A percentile compares a stretch with the other conserved stretches of the same genome.
Evolutionary conservation across 2,797 vertebrate genomes (phyloP).

Genomic region (Naso thynnoides): DNA sequence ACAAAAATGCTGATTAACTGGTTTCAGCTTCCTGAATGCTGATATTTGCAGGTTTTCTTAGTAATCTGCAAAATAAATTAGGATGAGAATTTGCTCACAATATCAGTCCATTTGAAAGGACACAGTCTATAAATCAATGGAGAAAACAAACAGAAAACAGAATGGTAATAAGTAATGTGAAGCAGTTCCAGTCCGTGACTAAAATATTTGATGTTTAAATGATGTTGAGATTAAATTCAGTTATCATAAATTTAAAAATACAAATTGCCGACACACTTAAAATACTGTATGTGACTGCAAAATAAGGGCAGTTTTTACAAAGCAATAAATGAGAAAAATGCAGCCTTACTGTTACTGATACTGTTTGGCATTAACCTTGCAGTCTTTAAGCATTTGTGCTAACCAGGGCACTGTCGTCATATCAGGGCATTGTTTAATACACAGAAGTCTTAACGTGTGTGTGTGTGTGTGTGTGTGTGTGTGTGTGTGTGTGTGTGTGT

Average conservation of each 20-base stretch:
- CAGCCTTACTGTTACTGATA: too few relatives aligned
- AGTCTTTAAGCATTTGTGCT: neutral
- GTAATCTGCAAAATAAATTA: neutral
- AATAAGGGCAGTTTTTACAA: neutral
- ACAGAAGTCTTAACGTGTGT: constrained; percentile 7
- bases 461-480: constrained; percentile 13
- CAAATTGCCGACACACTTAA: neutral
- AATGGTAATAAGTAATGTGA: too few relatives aligned
- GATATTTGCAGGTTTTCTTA: neutral
- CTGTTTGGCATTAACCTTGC: too few relatives aligned
- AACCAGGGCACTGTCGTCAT: neutral
- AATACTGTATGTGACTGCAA: neutral
- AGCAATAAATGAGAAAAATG: neutral
- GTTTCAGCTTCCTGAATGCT: neutral
- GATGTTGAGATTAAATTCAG: neutral
- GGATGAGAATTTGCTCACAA: neutral
- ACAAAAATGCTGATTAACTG: neutral
- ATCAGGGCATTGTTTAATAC: neutral
- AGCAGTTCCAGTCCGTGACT: too few relatives aligned
- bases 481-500: too few relatives aligned
- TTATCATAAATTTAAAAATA: neutral
- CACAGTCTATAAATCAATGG: neutral
- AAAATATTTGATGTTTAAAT: neutral
- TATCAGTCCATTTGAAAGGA: neutral
- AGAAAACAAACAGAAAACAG: constrained; percentile 3